A percentile compares a stretch with the other conserved stretches of the same genome.
Conservation (phyloP, 2,888 invertebrate genomes). For the Masnerella sp. region DNA sequence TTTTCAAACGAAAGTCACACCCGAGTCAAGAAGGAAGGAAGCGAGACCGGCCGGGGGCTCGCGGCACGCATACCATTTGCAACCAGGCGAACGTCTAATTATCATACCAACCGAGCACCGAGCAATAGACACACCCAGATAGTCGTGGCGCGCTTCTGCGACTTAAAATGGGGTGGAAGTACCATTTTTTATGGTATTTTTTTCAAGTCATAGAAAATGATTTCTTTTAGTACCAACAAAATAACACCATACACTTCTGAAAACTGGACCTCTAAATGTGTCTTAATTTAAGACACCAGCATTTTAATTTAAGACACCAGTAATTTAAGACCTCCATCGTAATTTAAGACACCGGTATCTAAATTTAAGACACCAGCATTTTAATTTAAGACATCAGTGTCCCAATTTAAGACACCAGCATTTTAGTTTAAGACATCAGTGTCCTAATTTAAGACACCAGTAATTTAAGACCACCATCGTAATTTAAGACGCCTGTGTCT, state of each 20-base stretch:
- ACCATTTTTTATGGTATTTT: conserved; percentile 45
- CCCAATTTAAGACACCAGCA: too few species aligned
- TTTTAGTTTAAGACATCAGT: too few species aligned
- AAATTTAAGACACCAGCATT: too few species aligned
- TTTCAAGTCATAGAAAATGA: conserved; percentile 15
- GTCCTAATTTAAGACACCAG: too few species aligned
- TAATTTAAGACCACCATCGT: too few species aligned
- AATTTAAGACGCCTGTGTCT: too few species aligned
- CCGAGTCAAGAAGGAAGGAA: conserved; percentile 56
- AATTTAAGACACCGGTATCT: too few species aligned
- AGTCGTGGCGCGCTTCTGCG: conserved; percentile 50
- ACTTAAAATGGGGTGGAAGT: conserved; percentile 47
- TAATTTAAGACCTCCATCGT: too few species aligned
- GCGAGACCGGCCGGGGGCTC: conserved; percentile 26
- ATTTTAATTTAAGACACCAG: too few species aligned
- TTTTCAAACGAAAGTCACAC: conserved; percentile 55
- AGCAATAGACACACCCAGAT: conserved; percentile 60
- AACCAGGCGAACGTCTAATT: conserved; percentile 62
- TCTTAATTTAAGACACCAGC: too few species aligned
- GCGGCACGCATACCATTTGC: conserved; percentile 50
- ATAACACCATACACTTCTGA: background rate
- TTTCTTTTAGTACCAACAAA: background rate
- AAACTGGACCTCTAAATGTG: too few species aligned
- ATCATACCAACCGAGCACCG: conserved; percentile 61
- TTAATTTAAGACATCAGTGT: too few species aligned